Conservation (phyloP, 2,113 vertebrate species). For the Rana temporaria region DNA sequence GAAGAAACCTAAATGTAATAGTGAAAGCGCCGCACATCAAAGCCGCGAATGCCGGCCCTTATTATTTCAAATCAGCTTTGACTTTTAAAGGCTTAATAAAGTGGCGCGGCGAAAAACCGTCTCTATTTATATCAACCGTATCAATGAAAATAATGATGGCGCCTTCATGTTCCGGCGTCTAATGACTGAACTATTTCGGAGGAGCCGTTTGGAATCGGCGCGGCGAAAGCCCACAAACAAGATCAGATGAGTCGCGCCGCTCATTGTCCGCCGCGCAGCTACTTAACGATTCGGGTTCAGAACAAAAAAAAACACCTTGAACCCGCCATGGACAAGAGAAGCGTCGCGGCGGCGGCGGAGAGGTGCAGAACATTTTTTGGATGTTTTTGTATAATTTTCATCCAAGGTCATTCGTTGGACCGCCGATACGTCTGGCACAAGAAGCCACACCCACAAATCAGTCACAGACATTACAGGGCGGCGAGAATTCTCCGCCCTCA, state of each 20-base stretch:
- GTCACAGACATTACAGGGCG: too few relatives aligned
- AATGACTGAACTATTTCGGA: slow-evolving; percentile 33
- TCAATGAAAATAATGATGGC: slow-evolving; percentile 63
- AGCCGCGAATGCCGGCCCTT: slow-evolving; percentile 69
- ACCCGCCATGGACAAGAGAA: too few relatives aligned
- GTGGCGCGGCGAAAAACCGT: slow-evolving; percentile 63
- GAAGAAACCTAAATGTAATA: slow-evolving; percentile 67
- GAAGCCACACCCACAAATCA: too few relatives aligned
- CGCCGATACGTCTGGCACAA: too few relatives aligned
- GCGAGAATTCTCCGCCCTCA: too few relatives aligned
- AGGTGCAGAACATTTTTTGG: too few relatives aligned
- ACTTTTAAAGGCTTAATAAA: slow-evolving; percentile 71
- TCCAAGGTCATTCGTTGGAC: too few relatives aligned
- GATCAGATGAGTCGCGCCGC: background rate
- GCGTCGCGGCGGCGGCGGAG: too few relatives aligned
- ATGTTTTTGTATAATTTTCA: too few relatives aligned
- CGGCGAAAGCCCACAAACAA: slow-evolving; percentile 13
- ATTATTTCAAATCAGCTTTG: slow-evolving; percentile 74
- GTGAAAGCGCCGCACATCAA: slow-evolving; percentile 70
- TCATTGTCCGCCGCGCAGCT: too few relatives aligned
- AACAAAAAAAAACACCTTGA: too few relatives aligned
- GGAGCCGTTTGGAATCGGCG: background rate
- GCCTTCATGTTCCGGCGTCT: slow-evolving; percentile 1
- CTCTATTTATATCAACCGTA: slow-evolving; percentile 69
- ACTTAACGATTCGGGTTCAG: too few relatives aligned